Conservation (phyloP, 2,888 invertebrate species). For the Acrocyrtus sp. region DNA sequence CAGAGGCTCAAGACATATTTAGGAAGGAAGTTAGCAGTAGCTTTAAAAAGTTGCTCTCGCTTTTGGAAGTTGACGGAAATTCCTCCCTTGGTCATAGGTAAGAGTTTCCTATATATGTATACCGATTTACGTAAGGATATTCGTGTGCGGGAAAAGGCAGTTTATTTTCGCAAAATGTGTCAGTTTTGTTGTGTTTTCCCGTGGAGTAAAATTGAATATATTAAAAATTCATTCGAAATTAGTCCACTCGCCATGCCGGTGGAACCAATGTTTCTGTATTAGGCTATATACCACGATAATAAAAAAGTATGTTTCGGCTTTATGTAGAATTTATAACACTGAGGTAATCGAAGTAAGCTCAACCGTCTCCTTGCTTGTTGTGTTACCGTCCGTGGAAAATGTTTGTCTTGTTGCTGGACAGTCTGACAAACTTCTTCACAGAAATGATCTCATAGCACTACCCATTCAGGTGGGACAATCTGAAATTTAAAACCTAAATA, state of each 20-base stretch:
- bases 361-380: slow-evolving; percentile 90
- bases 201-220: slow-evolving; percentile 1
- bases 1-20: slow-evolving; percentile 62
- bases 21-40: slow-evolving; percentile 55
- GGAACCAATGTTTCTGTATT: no score
- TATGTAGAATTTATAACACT: slow-evolving; percentile 81
- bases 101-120: no score
- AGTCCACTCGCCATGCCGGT: no score
- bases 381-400: slow-evolving; percentile 91
- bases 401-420: slow-evolving; percentile 89
- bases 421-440: slow-evolving; percentile 83
- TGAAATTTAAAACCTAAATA: no score
- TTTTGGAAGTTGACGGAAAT: slow-evolving; percentile 59
- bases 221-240: slow-evolving; percentile 23
- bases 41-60: slow-evolving; percentile 59
- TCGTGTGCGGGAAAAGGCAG: no score
- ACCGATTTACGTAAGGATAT: no score
- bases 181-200: not conserved
- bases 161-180: no score
- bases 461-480: slow-evolving; percentile 81
- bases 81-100: slow-evolving; percentile 62
- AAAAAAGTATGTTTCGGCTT: not conserved
- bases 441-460: slow-evolving; percentile 86
- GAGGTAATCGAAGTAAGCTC: slow-evolving; percentile 93
- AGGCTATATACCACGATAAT: no score